These are phyloP conservation scores for Micronycteris hirsuta DNA, from an alignment of 2,113 vertebrate species.

Conservation along the genomic window DNA sequence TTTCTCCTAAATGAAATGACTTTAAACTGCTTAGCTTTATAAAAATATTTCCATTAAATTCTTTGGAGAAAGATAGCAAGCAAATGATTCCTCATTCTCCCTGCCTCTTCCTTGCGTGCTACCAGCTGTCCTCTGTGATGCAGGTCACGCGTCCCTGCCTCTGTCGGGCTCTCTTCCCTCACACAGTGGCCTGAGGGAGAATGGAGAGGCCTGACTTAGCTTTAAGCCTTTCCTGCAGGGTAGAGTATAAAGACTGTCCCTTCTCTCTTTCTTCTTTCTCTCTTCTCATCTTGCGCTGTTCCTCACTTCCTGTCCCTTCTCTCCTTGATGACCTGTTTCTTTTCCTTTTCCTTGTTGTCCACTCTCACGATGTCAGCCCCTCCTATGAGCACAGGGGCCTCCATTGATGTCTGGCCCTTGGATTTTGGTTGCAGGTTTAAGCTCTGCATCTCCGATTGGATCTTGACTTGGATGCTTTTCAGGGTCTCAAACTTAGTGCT, in stretches of 20 bases:
- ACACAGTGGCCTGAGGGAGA: not conserved
- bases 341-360: not conserved
- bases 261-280: not conserved
- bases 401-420: not conserved
- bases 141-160: not conserved
- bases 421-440: not conserved
- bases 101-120: not conserved
- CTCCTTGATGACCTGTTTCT: not conserved
- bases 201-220: not conserved
- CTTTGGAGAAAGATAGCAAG: not conserved
- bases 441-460: not conserved
- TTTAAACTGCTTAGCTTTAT: not conserved
- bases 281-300: not conserved
- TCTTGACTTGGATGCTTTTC: not conserved
- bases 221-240: not conserved
- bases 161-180: not conserved
- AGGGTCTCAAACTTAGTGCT: not conserved
- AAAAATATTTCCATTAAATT: not conserved
- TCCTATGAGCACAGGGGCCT: not conserved
- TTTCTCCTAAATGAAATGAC: not conserved
- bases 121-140: not conserved
- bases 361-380: not conserved
- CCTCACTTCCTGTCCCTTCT: not conserved
- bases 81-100: not conserved
- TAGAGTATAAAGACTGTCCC: not conserved